Evolutionary conservation across 1,140 invertebrate species (phyloP).

Genomic region (Polypedilum vanderplanki): DNA sequence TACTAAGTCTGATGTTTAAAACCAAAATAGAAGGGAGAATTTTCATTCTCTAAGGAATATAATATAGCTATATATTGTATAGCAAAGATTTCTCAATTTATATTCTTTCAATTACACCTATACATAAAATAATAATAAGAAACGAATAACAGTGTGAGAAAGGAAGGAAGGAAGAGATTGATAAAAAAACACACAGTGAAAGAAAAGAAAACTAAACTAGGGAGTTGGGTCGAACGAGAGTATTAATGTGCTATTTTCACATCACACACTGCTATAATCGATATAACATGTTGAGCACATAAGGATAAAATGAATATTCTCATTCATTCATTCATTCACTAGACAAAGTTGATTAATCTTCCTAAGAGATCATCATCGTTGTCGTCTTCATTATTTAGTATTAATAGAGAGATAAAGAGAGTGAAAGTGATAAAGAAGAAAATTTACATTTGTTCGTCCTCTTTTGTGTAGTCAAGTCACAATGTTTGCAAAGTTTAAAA

Average conservation of each 20-base stretch:
- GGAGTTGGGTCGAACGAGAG: not conserved
- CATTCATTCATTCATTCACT: not conserved
- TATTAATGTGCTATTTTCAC: not conserved
- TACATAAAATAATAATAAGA: too few relatives aligned
- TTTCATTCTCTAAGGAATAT: too few relatives aligned
- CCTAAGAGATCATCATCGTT: not conserved
- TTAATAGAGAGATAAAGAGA: not conserved
- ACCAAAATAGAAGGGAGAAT: too few relatives aligned
- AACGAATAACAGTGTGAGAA: too few relatives aligned
- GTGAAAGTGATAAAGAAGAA: not conserved
- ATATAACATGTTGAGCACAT: not conserved
- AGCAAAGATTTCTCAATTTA: too few relatives aligned
- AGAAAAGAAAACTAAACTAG: not conserved
- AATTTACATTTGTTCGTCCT: not conserved
- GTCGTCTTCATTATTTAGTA: not conserved
- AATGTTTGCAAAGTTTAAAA: slow-evolving; percentile 71
- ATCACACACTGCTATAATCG: not conserved
- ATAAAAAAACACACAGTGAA: not conserved
- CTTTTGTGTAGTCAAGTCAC: slow-evolving; percentile 35
- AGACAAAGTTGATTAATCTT: slow-evolving; percentile 11
- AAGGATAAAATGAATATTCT: slow-evolving; percentile 3
- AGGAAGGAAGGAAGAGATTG: not conserved
- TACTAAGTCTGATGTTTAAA: too few relatives aligned
- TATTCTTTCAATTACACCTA: too few relatives aligned
- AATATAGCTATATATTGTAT: too few relatives aligned